Evolutionary conservation across 1,140 invertebrate genomes (phyloP).

Genomic region (Coptotermes formosanus): DNA sequence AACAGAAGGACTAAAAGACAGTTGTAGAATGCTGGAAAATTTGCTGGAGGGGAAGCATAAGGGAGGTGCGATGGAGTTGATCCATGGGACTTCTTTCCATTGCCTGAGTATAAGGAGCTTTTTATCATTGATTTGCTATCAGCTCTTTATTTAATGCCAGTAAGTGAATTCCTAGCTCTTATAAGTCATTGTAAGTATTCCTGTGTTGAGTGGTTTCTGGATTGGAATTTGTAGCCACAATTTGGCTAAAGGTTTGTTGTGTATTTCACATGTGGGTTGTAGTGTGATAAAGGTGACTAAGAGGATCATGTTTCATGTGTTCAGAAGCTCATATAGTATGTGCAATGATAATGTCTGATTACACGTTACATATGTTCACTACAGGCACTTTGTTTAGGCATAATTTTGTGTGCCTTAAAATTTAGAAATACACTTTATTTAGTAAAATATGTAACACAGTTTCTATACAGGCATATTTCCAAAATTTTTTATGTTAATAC

Average conservation of each 20-base stretch:
- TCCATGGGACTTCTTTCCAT: too few species aligned
- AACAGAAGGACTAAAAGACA: too few species aligned
- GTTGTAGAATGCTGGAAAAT: too few species aligned
- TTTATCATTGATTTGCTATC: background rate
- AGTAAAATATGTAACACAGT: background rate
- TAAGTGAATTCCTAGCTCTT: background rate
- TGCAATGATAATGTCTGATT: background rate
- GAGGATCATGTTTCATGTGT: background rate
- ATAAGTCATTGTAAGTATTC: background rate
- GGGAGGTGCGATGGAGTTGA: too few species aligned
- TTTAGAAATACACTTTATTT: background rate
- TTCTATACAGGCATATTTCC: too few species aligned
- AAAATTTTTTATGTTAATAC: background rate
- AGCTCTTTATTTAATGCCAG: background rate
- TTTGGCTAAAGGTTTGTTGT: background rate
- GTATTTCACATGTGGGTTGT: background rate
- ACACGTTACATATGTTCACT: background rate
- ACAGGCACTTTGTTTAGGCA: background rate
- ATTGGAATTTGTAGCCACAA: background rate
- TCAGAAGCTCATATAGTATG: background rate
- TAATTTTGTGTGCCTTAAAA: background rate
- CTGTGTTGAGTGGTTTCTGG: background rate
- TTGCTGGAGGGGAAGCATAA: too few species aligned
- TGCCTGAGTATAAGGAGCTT: background rate
- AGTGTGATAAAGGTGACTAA: background rate